phyloP scores from a whole-genome alignment of 2,113 vertebrate genomes.

The Asarcornis scutulata region DNA sequence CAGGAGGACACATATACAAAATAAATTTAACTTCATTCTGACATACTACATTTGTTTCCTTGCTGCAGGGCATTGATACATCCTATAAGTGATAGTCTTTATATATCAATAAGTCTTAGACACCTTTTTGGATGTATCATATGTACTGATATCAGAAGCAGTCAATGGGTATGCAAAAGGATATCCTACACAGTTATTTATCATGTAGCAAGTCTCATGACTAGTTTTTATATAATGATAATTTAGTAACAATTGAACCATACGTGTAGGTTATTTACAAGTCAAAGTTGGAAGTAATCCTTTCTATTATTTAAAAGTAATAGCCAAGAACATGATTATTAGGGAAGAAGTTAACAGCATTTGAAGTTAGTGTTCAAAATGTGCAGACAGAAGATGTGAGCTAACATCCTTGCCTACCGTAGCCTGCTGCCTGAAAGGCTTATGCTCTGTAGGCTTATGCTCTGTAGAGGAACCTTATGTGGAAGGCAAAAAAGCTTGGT shows the following conservation, averaged over 20 bases:
- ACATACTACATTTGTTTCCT: not conserved
- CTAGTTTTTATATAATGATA: not conserved
- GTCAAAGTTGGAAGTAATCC: not conserved
- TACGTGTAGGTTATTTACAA: not conserved
- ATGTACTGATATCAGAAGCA: not conserved
- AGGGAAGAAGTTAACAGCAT: not conserved
- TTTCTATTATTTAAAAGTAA: not conserved
- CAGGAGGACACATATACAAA: not conserved
- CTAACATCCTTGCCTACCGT: not conserved
- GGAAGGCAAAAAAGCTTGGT: not conserved
- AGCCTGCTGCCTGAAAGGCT: not conserved
- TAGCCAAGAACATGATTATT: not conserved
- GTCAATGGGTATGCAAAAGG: not conserved
- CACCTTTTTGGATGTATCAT: fast-evolving
- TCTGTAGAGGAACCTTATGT: not conserved
- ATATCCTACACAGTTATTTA: not conserved
- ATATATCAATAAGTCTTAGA: not conserved
- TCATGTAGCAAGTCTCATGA: not conserved
- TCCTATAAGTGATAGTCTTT: not conserved
- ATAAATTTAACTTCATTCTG: not conserved
- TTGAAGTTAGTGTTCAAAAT: not conserved
- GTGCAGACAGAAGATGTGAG: not conserved
- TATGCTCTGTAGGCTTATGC: too few relatives aligned
- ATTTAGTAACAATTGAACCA: not conserved
- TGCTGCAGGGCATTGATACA: not conserved